Conservation (phyloP, 2,797 vertebrate species). For the Pelobates cultripes region DNA sequence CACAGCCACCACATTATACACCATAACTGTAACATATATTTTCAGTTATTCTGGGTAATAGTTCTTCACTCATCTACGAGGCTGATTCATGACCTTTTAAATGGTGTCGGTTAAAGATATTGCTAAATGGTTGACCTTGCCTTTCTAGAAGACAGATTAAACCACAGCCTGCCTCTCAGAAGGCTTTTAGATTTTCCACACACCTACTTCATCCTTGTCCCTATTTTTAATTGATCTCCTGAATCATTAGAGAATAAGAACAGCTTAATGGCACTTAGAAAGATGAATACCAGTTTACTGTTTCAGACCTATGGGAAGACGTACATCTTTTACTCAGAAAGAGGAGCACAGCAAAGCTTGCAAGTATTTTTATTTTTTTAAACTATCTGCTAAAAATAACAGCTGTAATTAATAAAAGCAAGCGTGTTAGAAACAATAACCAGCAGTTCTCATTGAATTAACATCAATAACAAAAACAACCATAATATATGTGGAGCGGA, state of each 20-base stretch:
- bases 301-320: conserved; percentile 48
- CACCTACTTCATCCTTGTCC: conserved; percentile 44
- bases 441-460: conserved; percentile 51
- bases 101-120: conserved; percentile 54
- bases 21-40: conserved; percentile 24
- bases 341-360: conserved; percentile 50
- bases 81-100: conserved; percentile 58
- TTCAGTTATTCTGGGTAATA: conserved; percentile 55
- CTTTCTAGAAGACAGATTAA: conserved; percentile 61
- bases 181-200: conserved; percentile 58
- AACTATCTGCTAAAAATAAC: conserved; percentile 28
- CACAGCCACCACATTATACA: conserved; percentile 5
- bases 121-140: conserved; percentile 58
- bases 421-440: conserved; percentile 39
- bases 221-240: conserved; percentile 64
- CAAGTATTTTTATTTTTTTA: conserved; percentile 45
- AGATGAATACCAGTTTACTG: conserved; percentile 58
- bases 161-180: conserved; percentile 49
- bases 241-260: conserved; percentile 56
- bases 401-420: conserved; percentile 52
- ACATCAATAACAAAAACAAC: conserved; percentile 25
- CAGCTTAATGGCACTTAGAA: conserved; percentile 45
- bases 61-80: conserved; percentile 54
- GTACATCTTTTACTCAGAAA: conserved; percentile 52
- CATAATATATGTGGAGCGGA: conserved; percentile 37